Base-by-base conservation (phyloP, 2,888 invertebrate species). In the Labia minor region DNA sequence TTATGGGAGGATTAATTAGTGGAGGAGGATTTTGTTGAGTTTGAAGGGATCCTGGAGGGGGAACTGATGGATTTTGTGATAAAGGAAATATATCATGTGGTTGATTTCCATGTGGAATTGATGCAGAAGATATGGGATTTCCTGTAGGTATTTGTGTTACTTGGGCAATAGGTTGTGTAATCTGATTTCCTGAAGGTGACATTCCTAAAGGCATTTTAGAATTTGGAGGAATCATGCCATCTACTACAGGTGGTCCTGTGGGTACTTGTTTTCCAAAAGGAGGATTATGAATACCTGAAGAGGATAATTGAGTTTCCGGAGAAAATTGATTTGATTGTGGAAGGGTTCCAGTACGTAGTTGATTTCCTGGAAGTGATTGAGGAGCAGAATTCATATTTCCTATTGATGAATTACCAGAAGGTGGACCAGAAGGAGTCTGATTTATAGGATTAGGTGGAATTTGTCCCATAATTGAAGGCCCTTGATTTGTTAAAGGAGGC, bases 311-410 rank as follows among this genome's bases (percentile, higher is more conserved):
- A n/a, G 66, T 37, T 62, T 61, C 63, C 1, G 63, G 64, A 26
- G 67, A 70, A 21, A 71, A 69, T 18, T 68, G 67, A 21, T 69
- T 63, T 16, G 37, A 21, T 21, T 69, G 69, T 62, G 66, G 67
- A 62, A 66, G 69, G 18, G 19, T 65, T 33, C 64, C 21, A 14
- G 68, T n/a, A n/a, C n/a, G n/a, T 37, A 68, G 67, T 67, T 67
- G 63, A 19, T 69, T 71, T 62, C 49, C 62, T 20, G 64, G 65
- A 49, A 62, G 64, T 19, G 33, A 62, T 16, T 61, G 65, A 20
- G 65, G 64, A 33, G 21, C 66, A 11, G 66, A 66, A 62, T 37
- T 21, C 18, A 61, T 49, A 26, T 26, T 26, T 26, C 26, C 26
- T 26, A 6, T 3, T 26, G 26, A 26, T 6, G 26, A 26, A 26